A percentile compares a stretch with the other conserved stretches of the same genome.
Conservation (phyloP, 1,140 invertebrate species). For the Acromyrmex echinatior region DNA sequence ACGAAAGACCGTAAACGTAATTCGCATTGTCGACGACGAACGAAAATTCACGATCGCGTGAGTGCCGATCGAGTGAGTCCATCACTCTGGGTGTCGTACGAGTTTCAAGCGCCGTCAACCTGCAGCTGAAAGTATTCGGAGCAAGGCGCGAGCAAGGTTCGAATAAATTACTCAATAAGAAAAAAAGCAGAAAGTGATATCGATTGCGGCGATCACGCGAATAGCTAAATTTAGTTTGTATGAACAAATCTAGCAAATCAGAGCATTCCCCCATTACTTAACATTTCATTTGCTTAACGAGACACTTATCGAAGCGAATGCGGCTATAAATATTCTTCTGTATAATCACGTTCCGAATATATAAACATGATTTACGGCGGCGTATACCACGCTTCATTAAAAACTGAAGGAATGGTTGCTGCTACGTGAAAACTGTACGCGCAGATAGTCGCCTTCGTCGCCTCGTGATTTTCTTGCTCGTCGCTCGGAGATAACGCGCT, state of each 20-base stretch:
- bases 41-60: slow-evolving; percentile 54
- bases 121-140: slow-evolving; percentile 8
- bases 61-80: not conserved
- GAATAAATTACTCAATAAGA: slow-evolving; percentile 21
- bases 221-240: not conserved
- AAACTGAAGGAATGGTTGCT: not conserved
- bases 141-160: not conserved
- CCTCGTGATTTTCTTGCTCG: slow-evolving; percentile 63
- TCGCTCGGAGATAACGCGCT: slow-evolving; percentile 61
- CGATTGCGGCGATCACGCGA: not conserved
- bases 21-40: slow-evolving; percentile 38
- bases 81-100: slow-evolving; percentile 17
- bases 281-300: slow-evolving; percentile 8
- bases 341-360: slow-evolving; percentile 5
- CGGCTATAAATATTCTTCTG: not conserved
- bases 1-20: slow-evolving; percentile 54
- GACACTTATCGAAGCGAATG: slow-evolving; percentile 13
- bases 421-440: slow-evolving; percentile 30
- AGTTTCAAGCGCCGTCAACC: not conserved
- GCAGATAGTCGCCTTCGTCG: slow-evolving; percentile 57
- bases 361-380: not conserved
- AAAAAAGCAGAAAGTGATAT: not conserved
- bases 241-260: not conserved
- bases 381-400: not conserved
- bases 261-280: not conserved